Evolutionary conservation across 1,140 invertebrate genomes (phyloP).

Genomic region (Lordiphosa collinella): DNA sequence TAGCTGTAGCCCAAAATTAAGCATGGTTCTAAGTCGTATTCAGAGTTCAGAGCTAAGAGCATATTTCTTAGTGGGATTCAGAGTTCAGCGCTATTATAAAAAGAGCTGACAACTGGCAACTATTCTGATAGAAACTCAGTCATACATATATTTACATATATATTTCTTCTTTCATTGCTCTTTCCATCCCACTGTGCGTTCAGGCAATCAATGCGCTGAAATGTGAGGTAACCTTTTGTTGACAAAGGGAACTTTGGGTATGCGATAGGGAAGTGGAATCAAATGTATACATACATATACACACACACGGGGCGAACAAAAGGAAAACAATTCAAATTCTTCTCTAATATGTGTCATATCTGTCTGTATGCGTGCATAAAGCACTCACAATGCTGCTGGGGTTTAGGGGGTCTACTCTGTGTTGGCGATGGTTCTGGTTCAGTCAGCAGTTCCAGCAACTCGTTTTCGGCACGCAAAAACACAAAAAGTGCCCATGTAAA

Average conservation of each 20-base stretch:
- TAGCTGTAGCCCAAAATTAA: too few species aligned
- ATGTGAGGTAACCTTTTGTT: slow-evolving; percentile 43
- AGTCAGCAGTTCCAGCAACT: slow-evolving; percentile 39
- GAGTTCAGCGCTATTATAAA: too few species aligned
- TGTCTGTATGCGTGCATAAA: slow-evolving; percentile 22
- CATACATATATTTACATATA: too few species aligned
- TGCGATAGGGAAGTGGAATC: background rate
- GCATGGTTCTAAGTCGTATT: too few species aligned
- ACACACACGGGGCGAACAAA: slow-evolving; percentile 47
- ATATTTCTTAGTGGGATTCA: too few species aligned
- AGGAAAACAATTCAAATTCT: slow-evolving; percentile 60
- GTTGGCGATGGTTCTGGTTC: slow-evolving; percentile 11
- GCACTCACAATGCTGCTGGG: slow-evolving; percentile 31
- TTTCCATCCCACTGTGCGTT: slow-evolving; percentile 40
- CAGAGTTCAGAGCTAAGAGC: too few species aligned
- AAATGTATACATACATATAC: slow-evolving; percentile 10
- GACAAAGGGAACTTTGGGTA: slow-evolving; percentile 11
- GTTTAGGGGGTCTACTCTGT: background rate
- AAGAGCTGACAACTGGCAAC: too few species aligned
- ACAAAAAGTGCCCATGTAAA: slow-evolving; percentile 19
- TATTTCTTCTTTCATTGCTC: background rate
- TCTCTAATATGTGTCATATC: slow-evolving; percentile 21
- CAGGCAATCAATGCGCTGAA: slow-evolving; percentile 34
- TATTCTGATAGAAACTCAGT: too few species aligned
- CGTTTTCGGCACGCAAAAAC: slow-evolving; percentile 46